These are phyloP conservation scores for Nemoura dubitans DNA, from an alignment of 2,888 invertebrate species.

Conservation along the genomic window DNA sequence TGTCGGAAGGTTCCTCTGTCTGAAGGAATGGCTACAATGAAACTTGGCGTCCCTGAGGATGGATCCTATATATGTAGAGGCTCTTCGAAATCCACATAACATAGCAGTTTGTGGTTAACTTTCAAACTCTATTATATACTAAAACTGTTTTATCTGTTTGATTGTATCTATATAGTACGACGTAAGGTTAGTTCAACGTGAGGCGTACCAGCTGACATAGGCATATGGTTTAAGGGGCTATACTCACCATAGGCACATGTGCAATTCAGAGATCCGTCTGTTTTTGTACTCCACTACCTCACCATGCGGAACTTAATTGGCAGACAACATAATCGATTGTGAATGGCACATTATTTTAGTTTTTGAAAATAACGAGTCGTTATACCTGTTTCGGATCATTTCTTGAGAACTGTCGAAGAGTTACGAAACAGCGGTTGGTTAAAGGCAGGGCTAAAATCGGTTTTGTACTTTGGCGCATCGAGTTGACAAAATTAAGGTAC, in stretches of 20 bases:
- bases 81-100: constrained; percentile 33
- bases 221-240: not conserved
- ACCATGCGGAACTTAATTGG: too few relatives aligned
- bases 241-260: too few relatives aligned
- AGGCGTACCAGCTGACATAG: not conserved
- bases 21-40: constrained; percentile 27
- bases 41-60: constrained; percentile 28
- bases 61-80: not conserved
- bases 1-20: not conserved
- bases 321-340: too few relatives aligned
- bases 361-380: too few relatives aligned
- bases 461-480: not conserved
- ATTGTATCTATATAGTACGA: not conserved
- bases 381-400: too few relatives aligned
- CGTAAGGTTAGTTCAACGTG: constrained; percentile 15
- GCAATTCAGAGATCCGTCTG: too few relatives aligned
- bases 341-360: too few relatives aligned
- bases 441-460: not conserved
- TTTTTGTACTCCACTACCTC: too few relatives aligned
- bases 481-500: not conserved
- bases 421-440: not conserved
- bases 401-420: too few relatives aligned
- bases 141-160: constrained; percentile 27
- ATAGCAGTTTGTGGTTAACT: constrained; percentile 23
- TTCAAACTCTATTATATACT: constrained; percentile 20